Conservation (phyloP, 2,888 invertebrate genomes). For the Ganaspis brasiliensis region DNA sequence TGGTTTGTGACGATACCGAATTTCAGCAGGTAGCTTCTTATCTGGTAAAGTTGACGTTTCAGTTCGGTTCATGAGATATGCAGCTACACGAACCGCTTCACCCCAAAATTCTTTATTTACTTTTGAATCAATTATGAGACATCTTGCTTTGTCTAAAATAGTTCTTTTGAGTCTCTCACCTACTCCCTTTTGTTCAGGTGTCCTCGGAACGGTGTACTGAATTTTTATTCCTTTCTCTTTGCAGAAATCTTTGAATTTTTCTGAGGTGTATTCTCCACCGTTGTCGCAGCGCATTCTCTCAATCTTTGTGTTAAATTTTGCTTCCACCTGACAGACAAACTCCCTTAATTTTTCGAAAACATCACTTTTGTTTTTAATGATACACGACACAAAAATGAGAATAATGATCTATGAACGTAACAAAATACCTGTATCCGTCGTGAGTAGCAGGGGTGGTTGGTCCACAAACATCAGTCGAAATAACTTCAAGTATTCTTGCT, state of each 20-base stretch:
- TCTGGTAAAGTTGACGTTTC: neutral
- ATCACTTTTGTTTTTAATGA: slow-evolving; percentile 26
- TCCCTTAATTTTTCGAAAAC: slow-evolving; percentile 22
- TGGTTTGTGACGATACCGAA: slow-evolving; percentile 7
- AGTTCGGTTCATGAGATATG: slow-evolving; percentile 21
- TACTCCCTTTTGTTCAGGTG: slow-evolving; percentile 21
- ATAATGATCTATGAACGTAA: slow-evolving; percentile 64
- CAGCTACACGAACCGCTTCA: slow-evolving; percentile 52
- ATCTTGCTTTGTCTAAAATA: slow-evolving; percentile 62
- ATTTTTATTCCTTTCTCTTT: slow-evolving; percentile 42
- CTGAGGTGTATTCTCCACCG: slow-evolving; percentile 63
- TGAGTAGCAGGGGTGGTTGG: slow-evolving; percentile 56
- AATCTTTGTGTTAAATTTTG: slow-evolving; percentile 58
- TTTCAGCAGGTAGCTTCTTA: slow-evolving; percentile 6
- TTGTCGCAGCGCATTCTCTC: slow-evolving; percentile 62
- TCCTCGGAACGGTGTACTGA: slow-evolving; percentile 3
- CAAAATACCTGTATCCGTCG: slow-evolving; percentile 61
- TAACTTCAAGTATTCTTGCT: neutral
- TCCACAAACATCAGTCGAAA: slow-evolving; percentile 62
- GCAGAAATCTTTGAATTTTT: slow-evolving; percentile 55
- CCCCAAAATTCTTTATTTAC: slow-evolving; percentile 62
- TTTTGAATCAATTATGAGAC: slow-evolving; percentile 61
- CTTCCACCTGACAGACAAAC: slow-evolving; percentile 50
- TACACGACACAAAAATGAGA: slow-evolving; percentile 59
- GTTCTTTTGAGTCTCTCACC: slow-evolving; percentile 26